Percentiles rank a stretch among this genome's conserved stretches.
Evolutionary conservation across 2,113 vertebrate species (phyloP).

Genomic region (Pangasianodon gigas): DNA sequence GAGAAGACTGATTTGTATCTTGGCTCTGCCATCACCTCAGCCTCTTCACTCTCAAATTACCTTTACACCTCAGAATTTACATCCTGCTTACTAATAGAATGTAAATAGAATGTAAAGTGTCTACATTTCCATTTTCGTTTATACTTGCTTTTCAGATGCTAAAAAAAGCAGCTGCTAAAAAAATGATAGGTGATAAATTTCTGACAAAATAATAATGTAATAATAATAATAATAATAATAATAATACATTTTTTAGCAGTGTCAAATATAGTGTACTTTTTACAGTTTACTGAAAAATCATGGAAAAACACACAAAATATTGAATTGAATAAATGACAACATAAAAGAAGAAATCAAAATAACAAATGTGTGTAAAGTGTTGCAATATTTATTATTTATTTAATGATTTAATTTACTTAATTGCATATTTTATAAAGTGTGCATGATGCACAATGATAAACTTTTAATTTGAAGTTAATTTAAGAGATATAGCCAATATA

Average conservation of each 20-base stretch:
- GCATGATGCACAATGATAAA: not conserved
- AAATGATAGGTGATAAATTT: too few relatives aligned
- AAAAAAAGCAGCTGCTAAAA: too few relatives aligned
- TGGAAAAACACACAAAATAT: not conserved
- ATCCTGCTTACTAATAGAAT: constrained; percentile 23
- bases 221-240: too few relatives aligned
- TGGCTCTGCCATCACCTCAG: not conserved
- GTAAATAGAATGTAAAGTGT: constrained; percentile 31
- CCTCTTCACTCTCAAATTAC: not conserved
- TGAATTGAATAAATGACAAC: not conserved
- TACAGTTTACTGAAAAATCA: not conserved
- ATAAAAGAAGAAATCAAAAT: not conserved
- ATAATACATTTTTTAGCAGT: not conserved
- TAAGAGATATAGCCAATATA: too few relatives aligned
- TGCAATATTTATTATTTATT: not conserved
- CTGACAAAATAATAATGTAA: too few relatives aligned
- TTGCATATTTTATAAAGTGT: not conserved
- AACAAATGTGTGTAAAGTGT: not conserved
- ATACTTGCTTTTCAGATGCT: not conserved
- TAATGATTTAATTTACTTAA: not conserved
- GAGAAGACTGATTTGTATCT: not conserved
- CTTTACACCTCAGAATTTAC: constrained; percentile 7
- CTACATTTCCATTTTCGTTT: constrained; percentile 15
- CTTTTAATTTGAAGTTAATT: not conserved
- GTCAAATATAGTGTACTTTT: too few relatives aligned